Percentiles rank a stretch among this genome's conserved stretches.
Evolutionary conservation across 1,140 invertebrate genomes (phyloP).

Genomic region (Pygmarrhopalites habei): DNA sequence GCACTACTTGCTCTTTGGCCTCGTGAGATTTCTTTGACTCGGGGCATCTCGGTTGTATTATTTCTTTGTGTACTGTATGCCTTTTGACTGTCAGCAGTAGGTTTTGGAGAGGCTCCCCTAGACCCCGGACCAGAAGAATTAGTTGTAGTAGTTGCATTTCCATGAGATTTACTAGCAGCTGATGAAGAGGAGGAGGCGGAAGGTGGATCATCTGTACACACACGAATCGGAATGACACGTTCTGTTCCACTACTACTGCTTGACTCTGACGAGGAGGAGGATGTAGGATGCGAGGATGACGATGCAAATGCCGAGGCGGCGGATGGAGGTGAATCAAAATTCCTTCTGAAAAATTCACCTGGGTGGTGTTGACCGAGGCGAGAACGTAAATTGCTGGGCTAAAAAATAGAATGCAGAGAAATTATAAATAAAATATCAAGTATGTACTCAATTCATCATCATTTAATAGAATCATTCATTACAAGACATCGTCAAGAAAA

Average conservation of each 20-base stretch:
- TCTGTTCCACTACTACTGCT: not conserved
- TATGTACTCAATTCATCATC: too few species aligned
- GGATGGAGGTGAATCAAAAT: not conserved
- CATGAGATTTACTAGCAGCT: not conserved
- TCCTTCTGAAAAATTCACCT: not conserved
- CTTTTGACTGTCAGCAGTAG: not conserved
- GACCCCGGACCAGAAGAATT: not conserved
- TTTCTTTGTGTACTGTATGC: slow-evolving; percentile 2
- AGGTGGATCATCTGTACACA: not conserved
- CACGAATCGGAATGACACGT: slow-evolving; percentile 6
- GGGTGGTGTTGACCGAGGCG: not conserved
- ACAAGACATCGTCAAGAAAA: too few species aligned
- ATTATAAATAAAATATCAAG: too few species aligned
- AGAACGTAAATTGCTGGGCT: slow-evolving; percentile 1
- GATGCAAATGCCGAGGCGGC: not conserved
- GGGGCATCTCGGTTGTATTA: slow-evolving; percentile 4
- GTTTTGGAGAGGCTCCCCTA: not conserved
- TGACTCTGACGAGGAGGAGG: not conserved
- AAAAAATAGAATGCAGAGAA: not conserved
- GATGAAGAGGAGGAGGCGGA: not conserved
- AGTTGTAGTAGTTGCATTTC: too few species aligned
- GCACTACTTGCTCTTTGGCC: slow-evolving; percentile 26
- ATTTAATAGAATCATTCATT: too few species aligned
- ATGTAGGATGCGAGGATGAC: not conserved
- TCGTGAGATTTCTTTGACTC: not conserved